Evolutionary conservation across 2,113 vertebrate species (phyloP), one percentile per base, ranked within the genome.

Genomic region (Semicossyphus pulcher): DNA sequence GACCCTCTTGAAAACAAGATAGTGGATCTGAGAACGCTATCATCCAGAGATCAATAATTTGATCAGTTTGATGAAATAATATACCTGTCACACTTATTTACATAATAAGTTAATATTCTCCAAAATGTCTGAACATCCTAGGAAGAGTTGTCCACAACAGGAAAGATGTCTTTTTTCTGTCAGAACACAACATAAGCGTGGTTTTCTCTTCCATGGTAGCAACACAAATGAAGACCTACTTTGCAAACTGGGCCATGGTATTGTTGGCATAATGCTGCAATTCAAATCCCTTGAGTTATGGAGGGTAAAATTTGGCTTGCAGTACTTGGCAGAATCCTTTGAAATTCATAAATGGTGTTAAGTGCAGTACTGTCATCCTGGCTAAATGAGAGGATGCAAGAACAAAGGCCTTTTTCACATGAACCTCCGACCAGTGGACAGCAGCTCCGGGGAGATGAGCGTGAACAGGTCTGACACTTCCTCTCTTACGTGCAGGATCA

Each of bases 241-340:
- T 81, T 73, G 31, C 34, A 76, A 83, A 87, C 51, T 82, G 76
- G 80, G 80, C 65, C 85, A 58, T 36, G 45, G 48, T 83, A 20
- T 80, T 83, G 69, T 84, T 63, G 73, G 70, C 49, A 64, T 44
- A 31, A 64, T 74, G 59, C 84, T 78, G 63, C 67, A 47, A 80
- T 84, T 80, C 60, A 60, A 81, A 80, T 86, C 82, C 78, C 71
- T 48, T 9, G 39, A 80, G 56, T 82, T 81, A 44, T 59, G 72
- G 76, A 76, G 3, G 26, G 53, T 44, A 31, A 66, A 75, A 70
- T 32, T 69, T 70, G 64, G 20, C 65, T 66, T 10, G 7, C 48
- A 23, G 32, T 52, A 60, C 32, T 81, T 16, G 11, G 52, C 51
- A 69, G 62, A 26, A 79, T 41, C 69, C 62, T 83, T 84, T 79